These are phyloP conservation scores for Drosophila kepulauana DNA, from an alignment of 1,140 invertebrate species.

Conservation along the genomic window DNA sequence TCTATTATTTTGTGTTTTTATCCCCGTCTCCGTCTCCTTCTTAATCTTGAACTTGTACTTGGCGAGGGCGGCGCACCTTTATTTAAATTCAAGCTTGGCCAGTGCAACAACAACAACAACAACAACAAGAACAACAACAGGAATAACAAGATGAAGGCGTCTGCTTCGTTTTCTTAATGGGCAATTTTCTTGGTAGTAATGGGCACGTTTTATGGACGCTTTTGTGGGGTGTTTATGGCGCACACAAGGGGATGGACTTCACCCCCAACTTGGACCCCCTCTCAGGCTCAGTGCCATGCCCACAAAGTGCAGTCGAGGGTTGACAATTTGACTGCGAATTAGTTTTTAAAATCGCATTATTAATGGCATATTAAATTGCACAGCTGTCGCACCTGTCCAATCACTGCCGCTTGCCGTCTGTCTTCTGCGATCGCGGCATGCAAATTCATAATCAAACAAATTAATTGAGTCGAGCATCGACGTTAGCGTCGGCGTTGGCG, in stretches of 20 bases:
- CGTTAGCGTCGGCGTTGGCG: neutral
- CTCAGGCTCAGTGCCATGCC: neutral
- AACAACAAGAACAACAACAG: slow-evolving; percentile 3
- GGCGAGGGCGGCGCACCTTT: slow-evolving; percentile 77
- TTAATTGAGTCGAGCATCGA: slow-evolving; percentile 15
- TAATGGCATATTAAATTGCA: slow-evolving; percentile 69
- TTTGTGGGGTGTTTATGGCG: slow-evolving; percentile 84
- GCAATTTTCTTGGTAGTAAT: slow-evolving; percentile 84
- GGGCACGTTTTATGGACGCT: slow-evolving; percentile 84
- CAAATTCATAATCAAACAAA: slow-evolving; percentile 19
- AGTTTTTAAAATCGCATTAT: slow-evolving; percentile 39
- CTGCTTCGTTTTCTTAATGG: slow-evolving; percentile 80
- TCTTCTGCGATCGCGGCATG: neutral
- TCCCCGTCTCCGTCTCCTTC: neutral
- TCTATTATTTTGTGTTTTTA: slow-evolving; percentile 59
- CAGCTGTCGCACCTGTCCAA: slow-evolving; percentile 65
- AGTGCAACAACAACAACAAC: slow-evolving; percentile 41
- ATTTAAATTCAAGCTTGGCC: slow-evolving; percentile 76
- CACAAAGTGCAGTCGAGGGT: slow-evolving; percentile 28
- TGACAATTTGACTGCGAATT: slow-evolving; percentile 28
- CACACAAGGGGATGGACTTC: slow-evolving; percentile 36
- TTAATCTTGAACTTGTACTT: slow-evolving; percentile 39
- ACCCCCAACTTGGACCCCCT: neutral
- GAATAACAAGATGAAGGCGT: slow-evolving; percentile 11
- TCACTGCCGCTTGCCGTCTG: neutral